Conservation (phyloP, 2,888 invertebrate genomes). For the Oscheius myriophilus region DNA sequence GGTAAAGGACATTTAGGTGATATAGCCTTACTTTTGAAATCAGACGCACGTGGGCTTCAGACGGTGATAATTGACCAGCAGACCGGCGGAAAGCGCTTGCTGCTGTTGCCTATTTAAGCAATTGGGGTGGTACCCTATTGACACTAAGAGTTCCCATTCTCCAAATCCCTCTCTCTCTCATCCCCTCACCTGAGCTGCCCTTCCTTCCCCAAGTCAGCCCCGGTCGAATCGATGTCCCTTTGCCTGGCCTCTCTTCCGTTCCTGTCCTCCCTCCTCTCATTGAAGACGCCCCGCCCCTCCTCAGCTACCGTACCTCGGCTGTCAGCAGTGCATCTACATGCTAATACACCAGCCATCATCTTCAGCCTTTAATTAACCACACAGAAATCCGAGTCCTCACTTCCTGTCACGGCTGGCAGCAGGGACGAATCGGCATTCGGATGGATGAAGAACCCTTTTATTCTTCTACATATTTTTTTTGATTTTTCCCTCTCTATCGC, state of each 20-base stretch:
- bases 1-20: no score
- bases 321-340: conserved; percentile 13
- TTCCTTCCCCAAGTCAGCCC: background rate
- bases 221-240: background rate
- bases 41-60: no score
- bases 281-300: background rate
- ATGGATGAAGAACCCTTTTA: background rate
- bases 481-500: background rate
- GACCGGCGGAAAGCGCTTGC: no score
- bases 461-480: background rate
- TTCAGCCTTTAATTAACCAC: background rate
- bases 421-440: no score
- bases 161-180: background rate
- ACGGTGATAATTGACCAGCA: no score
- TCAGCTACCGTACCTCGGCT: conserved; percentile 18
- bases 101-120: background rate
- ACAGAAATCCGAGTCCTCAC: conserved; percentile 14
- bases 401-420: conserved; percentile 2
- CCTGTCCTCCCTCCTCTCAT: conserved; percentile 5
- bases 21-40: no score
- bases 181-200: background rate
- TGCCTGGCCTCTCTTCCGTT: conserved; percentile 6
- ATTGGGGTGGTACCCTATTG: background rate
- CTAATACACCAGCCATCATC: background rate
- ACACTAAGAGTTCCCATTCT: background rate